Conservation (phyloP, 2,888 invertebrate species). For the Meandrusa payeni region DNA sequence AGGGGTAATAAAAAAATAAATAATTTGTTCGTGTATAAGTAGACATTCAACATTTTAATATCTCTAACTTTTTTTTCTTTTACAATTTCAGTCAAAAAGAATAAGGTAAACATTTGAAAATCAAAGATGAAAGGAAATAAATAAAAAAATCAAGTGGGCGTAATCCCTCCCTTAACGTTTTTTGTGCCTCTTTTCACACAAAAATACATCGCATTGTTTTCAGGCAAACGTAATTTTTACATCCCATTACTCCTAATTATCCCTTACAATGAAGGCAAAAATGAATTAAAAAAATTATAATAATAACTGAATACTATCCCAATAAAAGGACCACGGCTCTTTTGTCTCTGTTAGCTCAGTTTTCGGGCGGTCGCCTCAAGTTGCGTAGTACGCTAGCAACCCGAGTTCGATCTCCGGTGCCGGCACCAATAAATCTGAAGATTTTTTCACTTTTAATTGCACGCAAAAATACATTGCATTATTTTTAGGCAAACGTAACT, state of each 20-base stretch:
- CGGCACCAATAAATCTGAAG: too few relatives aligned
- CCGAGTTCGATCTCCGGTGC: too few relatives aligned
- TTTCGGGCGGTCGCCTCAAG: too few relatives aligned
- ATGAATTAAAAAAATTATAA: not conserved
- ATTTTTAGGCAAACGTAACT: slow-evolving; percentile 7
- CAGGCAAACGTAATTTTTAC: slow-evolving; percentile 1
- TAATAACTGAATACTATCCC: too few relatives aligned
- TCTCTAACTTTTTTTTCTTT: not conserved
- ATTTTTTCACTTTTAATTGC: too few relatives aligned
- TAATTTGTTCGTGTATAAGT: too few relatives aligned
- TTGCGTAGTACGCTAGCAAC: too few relatives aligned
- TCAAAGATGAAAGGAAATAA: slow-evolving; percentile 13
- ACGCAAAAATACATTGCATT: slow-evolving; percentile 1
- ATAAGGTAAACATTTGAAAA: not conserved
- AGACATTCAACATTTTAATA: not conserved
- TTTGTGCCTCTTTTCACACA: slow-evolving; percentile 5
- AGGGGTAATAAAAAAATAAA: too few relatives aligned
- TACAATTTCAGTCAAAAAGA: slow-evolving; percentile 1
- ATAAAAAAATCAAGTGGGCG: slow-evolving; percentile 13
- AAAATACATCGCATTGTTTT: slow-evolving; percentile 10
- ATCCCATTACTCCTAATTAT: slow-evolving; percentile 1
- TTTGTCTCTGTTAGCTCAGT: too few relatives aligned
- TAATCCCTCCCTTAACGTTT: slow-evolving; percentile 9
- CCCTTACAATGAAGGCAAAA: not conserved
- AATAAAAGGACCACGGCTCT: too few relatives aligned